phyloP scores from a whole-genome alignment of 2,888 invertebrate species.

The Polylopha cassiicola region DNA sequence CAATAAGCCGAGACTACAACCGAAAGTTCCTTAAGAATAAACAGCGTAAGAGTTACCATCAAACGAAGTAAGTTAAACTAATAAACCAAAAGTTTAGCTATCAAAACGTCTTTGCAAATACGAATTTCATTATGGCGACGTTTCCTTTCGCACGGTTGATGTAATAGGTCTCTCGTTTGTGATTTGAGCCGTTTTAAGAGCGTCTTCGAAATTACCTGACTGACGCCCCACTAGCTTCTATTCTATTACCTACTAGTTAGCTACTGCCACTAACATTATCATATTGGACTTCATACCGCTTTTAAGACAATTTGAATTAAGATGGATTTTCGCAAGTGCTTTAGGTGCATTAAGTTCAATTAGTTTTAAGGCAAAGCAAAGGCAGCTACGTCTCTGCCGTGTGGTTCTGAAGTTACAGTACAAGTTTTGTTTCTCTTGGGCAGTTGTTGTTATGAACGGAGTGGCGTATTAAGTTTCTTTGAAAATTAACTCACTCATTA shows the following conservation, averaged over 20 bases:
- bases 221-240: conserved; percentile 51
- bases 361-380: conserved; percentile 7
- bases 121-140: conserved; percentile 10
- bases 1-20: too few relatives aligned
- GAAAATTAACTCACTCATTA: too few relatives aligned
- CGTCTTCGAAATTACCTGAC: conserved; percentile 59
- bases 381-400: too few relatives aligned
- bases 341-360: conserved; percentile 7
- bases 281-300: conserved; percentile 35
- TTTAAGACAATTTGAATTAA: conserved; percentile 10
- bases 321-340: not conserved
- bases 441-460: too few relatives aligned
- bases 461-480: too few relatives aligned
- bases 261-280: conserved; percentile 42
- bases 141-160: conserved; percentile 4
- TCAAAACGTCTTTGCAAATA: conserved; percentile 8
- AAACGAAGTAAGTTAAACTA: not conserved
- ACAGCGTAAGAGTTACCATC: too few relatives aligned
- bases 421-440: too few relatives aligned
- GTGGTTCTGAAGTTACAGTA: too few relatives aligned
- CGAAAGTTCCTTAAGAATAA: too few relatives aligned
- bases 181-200: conserved; percentile 29
- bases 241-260: conserved; percentile 53
- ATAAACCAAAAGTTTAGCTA: conserved; percentile 6
- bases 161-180: conserved; percentile 22